These are phyloP conservation scores for Lasiommata megera DNA, from an alignment of 2,888 invertebrate genomes.

Conservation along the genomic window DNA sequence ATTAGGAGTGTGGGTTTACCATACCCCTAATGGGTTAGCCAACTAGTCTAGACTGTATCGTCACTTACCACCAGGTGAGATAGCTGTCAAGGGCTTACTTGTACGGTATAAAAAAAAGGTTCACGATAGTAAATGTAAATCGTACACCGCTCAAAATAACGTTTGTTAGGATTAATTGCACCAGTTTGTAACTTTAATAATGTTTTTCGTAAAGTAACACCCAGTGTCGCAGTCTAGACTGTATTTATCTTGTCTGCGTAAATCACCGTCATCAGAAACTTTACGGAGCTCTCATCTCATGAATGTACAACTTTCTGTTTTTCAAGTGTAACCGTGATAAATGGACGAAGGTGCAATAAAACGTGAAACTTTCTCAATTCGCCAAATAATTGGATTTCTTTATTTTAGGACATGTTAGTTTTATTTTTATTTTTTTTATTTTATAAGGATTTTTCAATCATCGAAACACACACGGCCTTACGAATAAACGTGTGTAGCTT, in stretches of 20 bases:
- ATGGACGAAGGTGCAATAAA: conserved; percentile 7
- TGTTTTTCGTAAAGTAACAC: background rate
- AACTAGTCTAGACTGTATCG: too few relatives aligned
- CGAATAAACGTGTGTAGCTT: too few relatives aligned
- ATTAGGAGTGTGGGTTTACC: too few relatives aligned
- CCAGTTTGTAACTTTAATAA: background rate
- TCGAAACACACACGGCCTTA: too few relatives aligned
- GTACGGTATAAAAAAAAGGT: too few relatives aligned
- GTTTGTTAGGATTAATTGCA: background rate
- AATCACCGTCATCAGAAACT: background rate
- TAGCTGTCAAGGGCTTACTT: too few relatives aligned
- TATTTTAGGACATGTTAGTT: background rate
- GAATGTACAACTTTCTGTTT: background rate
- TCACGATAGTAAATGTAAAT: too few relatives aligned
- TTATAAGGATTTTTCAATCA: too few relatives aligned
- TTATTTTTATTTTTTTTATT: too few relatives aligned
- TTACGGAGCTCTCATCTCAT: background rate
- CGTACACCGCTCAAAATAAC: background rate
- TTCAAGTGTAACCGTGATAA: conserved; percentile 8
- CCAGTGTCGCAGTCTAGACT: background rate
- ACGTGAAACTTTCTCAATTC: conserved; percentile 33
- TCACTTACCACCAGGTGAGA: too few relatives aligned
- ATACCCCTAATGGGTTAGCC: too few relatives aligned
- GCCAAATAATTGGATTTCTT: conserved; percentile 26
- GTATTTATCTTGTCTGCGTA: background rate